These are phyloP conservation scores for Rotaria socialis DNA, from an alignment of 2,888 invertebrate genomes.

Conservation along the genomic window DNA sequence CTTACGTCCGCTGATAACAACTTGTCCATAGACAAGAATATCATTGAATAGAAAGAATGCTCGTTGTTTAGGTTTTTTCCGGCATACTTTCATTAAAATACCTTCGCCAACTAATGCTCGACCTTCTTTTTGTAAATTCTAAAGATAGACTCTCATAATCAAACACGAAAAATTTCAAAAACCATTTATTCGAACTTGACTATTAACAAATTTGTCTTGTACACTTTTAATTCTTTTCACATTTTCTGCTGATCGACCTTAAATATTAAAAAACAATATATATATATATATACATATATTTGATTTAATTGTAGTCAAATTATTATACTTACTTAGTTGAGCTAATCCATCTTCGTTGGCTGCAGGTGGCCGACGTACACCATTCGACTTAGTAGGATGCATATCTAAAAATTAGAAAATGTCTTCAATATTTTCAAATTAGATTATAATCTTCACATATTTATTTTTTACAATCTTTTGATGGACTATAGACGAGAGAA, in stretches of 20 bases:
- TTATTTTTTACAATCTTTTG: too few relatives aligned
- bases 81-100: slow-evolving; percentile 95
- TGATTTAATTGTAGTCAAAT: background rate
- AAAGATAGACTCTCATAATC: background rate
- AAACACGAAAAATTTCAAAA: background rate
- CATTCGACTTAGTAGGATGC: background rate
- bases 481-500: background rate
- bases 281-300: background rate
- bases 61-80: slow-evolving; percentile 92
- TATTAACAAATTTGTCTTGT: slow-evolving; percentile 28
- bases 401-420: background rate
- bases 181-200: background rate
- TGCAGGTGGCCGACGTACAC: background rate
- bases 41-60: slow-evolving; percentile 99
- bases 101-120: slow-evolving; percentile 96
- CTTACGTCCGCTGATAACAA: slow-evolving; percentile 95
- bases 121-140: slow-evolving; percentile 65
- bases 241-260: slow-evolving; percentile 24
- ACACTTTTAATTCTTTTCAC: background rate
- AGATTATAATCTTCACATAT: too few relatives aligned
- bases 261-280: background rate
- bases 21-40: slow-evolving; percentile 94
- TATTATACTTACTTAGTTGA: background rate
- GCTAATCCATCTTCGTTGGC: background rate
- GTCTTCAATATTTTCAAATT: too few relatives aligned